These are phyloP conservation scores for Leptopilina boulardi DNA, from an alignment of 1,140 invertebrate genomes.

Conservation along the genomic window DNA sequence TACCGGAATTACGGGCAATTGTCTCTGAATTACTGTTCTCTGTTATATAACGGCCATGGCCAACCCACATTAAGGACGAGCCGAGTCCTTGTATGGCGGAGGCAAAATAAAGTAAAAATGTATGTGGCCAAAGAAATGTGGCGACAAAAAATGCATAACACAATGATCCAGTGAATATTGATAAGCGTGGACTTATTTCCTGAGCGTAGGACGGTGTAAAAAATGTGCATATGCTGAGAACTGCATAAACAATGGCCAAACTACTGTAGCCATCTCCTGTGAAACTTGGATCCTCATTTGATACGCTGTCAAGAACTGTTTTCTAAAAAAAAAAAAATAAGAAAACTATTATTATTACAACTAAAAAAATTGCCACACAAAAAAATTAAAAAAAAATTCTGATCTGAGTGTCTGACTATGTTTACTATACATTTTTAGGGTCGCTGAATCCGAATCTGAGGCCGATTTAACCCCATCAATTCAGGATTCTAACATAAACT, in stretches of 20 bases:
- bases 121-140: conserved; percentile 89
- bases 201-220: conserved; percentile 92
- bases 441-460: too few species aligned
- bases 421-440: too few species aligned
- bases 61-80: conserved; percentile 93
- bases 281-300: conserved; percentile 84
- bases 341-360: too few species aligned
- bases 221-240: conserved; percentile 94
- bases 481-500: too few species aligned
- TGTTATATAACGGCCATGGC: conserved; percentile 95
- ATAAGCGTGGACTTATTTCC: conserved; percentile 86
- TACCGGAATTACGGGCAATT: conserved; percentile 93
- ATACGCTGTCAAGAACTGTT: conserved; percentile 91
- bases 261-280: conserved; percentile 91
- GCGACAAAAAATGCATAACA: conserved; percentile 85
- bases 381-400: too few species aligned
- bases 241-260: conserved; percentile 92
- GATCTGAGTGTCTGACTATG: too few species aligned
- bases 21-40: conserved; percentile 91
- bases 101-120: conserved; percentile 87
- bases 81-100: conserved; percentile 92
- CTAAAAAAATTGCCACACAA: too few species aligned
- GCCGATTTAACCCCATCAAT: too few species aligned
- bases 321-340: conserved; percentile 82
- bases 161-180: conserved; percentile 87